Percentiles rank a stretch among this genome's conserved stretches.
Conservation (phyloP, 2,888 invertebrate genomes). For the Neocrepidodera transversa region DNA sequence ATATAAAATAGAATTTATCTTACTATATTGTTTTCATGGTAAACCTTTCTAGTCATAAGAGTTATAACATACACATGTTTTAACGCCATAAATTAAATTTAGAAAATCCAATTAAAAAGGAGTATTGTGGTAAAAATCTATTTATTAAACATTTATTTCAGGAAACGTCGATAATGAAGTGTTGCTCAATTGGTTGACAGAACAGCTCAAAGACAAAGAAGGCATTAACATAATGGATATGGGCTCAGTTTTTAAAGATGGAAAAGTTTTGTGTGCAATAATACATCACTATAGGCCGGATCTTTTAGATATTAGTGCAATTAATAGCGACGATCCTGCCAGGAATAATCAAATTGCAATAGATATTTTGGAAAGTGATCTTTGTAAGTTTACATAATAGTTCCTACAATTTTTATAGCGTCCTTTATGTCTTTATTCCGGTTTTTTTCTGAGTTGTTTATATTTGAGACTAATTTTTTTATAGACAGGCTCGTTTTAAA, state of each 20-base stretch:
- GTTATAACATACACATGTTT: too few species aligned
- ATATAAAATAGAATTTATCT: too few species aligned
- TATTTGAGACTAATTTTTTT: too few species aligned
- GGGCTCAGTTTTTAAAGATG: conserved; percentile 73
- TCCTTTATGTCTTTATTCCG: too few species aligned
- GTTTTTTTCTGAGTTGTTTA: too few species aligned
- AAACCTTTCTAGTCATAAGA: too few species aligned
- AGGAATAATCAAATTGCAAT: conserved; percentile 85
- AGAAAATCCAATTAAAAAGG: too few species aligned
- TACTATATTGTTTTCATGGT: too few species aligned
- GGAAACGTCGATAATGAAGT: conserved; percentile 70
- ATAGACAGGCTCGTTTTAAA: too few species aligned
- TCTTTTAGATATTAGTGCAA: conserved; percentile 76
- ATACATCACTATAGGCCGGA: conserved; percentile 90
- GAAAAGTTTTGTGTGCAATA: conserved; percentile 75
- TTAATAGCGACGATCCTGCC: conserved; percentile 69
- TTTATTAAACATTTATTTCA: conserved; percentile 31
- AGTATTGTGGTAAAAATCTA: too few species aligned
- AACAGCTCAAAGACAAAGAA: conserved; percentile 72
- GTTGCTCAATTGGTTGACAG: conserved; percentile 79
- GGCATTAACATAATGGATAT: conserved; percentile 69
- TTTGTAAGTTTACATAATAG: conserved; percentile 72
- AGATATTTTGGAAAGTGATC: conserved; percentile 82
- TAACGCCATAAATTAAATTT: too few species aligned
- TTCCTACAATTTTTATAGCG: too few species aligned